These are phyloP conservation scores for Andrena camellia DNA, from an alignment of 2,888 invertebrate genomes.

Conservation along the genomic window DNA sequence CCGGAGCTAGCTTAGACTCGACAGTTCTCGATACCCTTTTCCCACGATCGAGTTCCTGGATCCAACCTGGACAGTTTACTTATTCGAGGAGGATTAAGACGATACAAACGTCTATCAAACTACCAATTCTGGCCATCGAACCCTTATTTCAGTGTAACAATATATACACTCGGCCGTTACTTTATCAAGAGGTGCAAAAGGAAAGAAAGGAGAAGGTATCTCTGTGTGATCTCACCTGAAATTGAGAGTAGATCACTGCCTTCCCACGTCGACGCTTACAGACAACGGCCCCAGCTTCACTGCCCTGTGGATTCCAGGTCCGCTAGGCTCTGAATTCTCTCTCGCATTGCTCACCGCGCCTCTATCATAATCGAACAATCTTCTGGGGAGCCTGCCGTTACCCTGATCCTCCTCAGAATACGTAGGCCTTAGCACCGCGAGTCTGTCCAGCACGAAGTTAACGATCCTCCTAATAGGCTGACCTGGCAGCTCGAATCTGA, in stretches of 20 bases:
- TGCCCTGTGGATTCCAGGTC: slow-evolving; percentile 7
- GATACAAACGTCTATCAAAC: not conserved
- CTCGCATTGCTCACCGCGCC: not conserved
- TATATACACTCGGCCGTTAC: not conserved
- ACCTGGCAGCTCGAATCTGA: not conserved
- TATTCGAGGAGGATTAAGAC: not conserved
- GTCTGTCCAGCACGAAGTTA: not conserved
- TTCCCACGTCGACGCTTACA: slow-evolving; percentile 17
- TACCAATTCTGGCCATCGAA: not conserved
- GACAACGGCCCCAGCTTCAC: slow-evolving; percentile 19
- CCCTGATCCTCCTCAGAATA: not conserved
- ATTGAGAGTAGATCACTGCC: slow-evolving; percentile 4
- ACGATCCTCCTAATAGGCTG: slow-evolving; percentile 22
- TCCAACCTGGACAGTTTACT: not conserved
- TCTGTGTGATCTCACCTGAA: not conserved
- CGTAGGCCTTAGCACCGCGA: not conserved
- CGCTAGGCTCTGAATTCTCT: not conserved
- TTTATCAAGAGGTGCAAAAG: not conserved
- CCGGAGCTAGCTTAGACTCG: not conserved
- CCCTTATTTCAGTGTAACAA: slow-evolving; percentile 24
- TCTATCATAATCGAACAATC: slow-evolving; percentile 8
- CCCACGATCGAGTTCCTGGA: not conserved
- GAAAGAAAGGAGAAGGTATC: not conserved
- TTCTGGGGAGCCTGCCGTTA: not conserved
- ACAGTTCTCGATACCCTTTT: not conserved